These are phyloP conservation scores for Sorex maritimensis DNA, from an alignment of 2,797 vertebrate species.

Conservation along the genomic window DNA sequence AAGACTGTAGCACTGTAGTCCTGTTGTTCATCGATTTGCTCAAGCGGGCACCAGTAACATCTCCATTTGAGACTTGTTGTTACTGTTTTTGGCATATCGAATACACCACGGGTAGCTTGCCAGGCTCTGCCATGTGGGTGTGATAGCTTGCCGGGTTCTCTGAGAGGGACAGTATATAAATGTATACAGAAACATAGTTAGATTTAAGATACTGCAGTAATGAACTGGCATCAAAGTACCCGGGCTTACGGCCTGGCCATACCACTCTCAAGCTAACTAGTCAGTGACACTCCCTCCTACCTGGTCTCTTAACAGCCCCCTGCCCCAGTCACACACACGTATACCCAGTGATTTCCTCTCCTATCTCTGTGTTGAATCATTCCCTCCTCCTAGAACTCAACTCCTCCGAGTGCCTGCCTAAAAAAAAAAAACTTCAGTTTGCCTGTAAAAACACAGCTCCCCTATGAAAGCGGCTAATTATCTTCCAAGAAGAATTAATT, in stretches of 20 bases:
- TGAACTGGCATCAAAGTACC: not conserved
- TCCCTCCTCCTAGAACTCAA: not conserved
- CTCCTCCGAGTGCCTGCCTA: not conserved
- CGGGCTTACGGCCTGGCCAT: too few species aligned
- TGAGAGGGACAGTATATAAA: not conserved
- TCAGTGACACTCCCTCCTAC: not conserved
- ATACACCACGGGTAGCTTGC: too few species aligned
- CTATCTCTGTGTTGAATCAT: not conserved
- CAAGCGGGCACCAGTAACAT: too few species aligned
- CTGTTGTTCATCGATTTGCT: too few species aligned
- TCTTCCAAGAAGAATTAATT: slow-evolving; percentile 42
- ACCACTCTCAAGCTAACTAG: not conserved
- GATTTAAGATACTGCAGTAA: slow-evolving; percentile 12
- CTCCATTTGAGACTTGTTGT: too few species aligned
- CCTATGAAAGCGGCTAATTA: not conserved
- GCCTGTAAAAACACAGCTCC: not conserved
- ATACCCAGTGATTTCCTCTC: not conserved
- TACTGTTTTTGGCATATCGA: too few species aligned
- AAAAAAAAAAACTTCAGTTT: not conserved
- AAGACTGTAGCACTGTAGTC: not conserved
- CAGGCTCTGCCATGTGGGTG: too few species aligned
- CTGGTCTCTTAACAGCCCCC: not conserved
- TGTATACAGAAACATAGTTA: not conserved
- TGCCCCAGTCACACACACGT: not conserved
- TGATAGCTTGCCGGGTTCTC: too few species aligned